A percentile compares a stretch with the other conserved stretches of the same genome.
Conservation (phyloP, 2,113 vertebrate species). For the Motacilla tschutschensis region DNA sequence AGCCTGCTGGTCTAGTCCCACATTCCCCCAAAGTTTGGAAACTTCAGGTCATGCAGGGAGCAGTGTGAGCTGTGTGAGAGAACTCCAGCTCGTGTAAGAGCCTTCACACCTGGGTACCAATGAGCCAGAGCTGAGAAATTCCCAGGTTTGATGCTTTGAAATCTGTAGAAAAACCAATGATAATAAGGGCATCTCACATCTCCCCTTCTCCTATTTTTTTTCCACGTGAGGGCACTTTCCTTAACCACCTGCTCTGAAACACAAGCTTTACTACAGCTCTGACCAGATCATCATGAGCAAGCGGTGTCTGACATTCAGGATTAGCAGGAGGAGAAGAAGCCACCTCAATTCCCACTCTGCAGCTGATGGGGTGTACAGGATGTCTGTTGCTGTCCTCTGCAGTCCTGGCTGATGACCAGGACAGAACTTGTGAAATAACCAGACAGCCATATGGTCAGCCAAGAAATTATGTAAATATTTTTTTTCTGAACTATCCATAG, state of each 20-base stretch:
- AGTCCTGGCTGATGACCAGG: neutral
- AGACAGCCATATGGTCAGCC: neutral
- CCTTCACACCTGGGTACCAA: neutral
- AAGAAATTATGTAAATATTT: neutral
- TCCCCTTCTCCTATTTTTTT: neutral
- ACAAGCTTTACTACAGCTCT: neutral
- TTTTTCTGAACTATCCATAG: neutral
- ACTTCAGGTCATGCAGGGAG: neutral
- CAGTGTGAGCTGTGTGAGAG: neutral
- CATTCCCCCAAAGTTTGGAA: neutral
- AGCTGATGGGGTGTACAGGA: neutral
- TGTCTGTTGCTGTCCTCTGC: neutral
- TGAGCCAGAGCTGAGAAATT: neutral
- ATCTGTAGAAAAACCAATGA: neutral
- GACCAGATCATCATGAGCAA: neutral
- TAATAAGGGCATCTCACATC: neutral
- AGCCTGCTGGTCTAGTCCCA: neutral
- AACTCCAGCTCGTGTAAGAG: neutral
- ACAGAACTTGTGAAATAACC: neutral
- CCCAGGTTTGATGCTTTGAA: neutral
- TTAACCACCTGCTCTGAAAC: neutral
- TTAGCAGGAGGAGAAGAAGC: neutral
- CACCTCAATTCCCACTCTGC: neutral
- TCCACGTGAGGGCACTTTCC: neutral
- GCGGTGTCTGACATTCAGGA: neutral